Conservation (phyloP, 1,140 invertebrate genomes). For the Scaptomyza montana region DNA sequence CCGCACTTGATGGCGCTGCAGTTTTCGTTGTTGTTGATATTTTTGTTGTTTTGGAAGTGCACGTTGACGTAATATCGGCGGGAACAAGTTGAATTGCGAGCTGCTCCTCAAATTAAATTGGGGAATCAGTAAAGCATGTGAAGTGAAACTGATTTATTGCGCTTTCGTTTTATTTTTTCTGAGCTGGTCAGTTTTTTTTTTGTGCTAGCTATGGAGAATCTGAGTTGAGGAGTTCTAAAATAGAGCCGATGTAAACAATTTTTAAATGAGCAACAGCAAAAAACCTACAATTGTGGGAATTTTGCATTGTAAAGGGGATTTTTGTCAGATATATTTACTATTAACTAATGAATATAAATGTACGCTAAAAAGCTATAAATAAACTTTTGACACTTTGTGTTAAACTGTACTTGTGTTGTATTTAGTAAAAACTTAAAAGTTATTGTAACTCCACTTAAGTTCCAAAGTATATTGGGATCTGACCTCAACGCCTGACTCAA, state of each 20-base stretch:
- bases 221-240: not conserved
- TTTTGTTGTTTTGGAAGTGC: conserved; percentile 50
- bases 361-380: not conserved
- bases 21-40: conserved; percentile 35
- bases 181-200: not conserved
- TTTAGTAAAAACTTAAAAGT: not conserved
- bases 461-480: conserved; percentile 45
- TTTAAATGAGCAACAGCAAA: too few species aligned
- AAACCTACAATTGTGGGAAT: too few species aligned
- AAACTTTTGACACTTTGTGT: not conserved
- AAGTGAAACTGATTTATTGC: conserved; percentile 18
- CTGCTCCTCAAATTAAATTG: conserved; percentile 14
- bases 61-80: conserved; percentile 70
- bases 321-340: not conserved
- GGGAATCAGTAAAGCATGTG: conserved; percentile 20
- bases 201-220: not conserved
- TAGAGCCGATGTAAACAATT: not conserved
- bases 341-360: not conserved
- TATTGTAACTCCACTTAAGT: conserved; percentile 62
- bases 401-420: conserved; percentile 4
- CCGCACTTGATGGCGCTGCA: conserved; percentile 71
- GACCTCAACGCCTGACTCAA: conserved; percentile 51
- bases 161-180: not conserved
- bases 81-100: conserved; percentile 23
- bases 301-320: not conserved